Conservation (phyloP, 1,140 invertebrate genomes). For the Drosophila subobscura region DNA sequence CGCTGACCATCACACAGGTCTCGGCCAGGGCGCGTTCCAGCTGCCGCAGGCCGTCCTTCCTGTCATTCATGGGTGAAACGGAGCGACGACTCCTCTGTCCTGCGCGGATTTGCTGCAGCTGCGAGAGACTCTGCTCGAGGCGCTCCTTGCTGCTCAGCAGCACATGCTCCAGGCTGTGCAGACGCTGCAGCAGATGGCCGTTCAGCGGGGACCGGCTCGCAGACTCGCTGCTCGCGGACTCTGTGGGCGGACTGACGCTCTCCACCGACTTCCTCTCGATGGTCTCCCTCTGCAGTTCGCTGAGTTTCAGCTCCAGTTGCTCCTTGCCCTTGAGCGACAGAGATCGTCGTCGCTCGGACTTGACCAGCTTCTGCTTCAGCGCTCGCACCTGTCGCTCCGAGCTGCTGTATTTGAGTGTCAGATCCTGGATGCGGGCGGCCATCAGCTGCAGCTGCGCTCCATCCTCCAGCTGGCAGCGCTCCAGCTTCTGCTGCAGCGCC, state of each 20-base stretch:
- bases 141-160: slow-evolving; percentile 85
- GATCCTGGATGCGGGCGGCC: slow-evolving; percentile 92
- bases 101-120: slow-evolving; percentile 85
- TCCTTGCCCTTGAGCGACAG: slow-evolving; percentile 92
- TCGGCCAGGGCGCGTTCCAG: slow-evolving; percentile 86
- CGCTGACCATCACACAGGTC: slow-evolving; percentile 83
- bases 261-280: slow-evolving; percentile 85
- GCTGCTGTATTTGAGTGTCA: slow-evolving; percentile 90
- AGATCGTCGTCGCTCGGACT: slow-evolving; percentile 91
- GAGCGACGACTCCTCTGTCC: slow-evolving; percentile 85
- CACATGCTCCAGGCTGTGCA: slow-evolving; percentile 86
- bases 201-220: slow-evolving; percentile 48
- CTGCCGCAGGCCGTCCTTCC: slow-evolving; percentile 85
- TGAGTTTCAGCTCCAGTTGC: slow-evolving; percentile 91
- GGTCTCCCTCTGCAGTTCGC: slow-evolving; percentile 91
- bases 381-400: slow-evolving; percentile 93
- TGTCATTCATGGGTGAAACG: slow-evolving; percentile 86
- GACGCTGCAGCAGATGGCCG: slow-evolving; percentile 85
- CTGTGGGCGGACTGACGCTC: slow-evolving; percentile 29
- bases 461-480: slow-evolving; percentile 88
- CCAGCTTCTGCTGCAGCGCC: slow-evolving; percentile 89
- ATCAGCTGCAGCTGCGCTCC: slow-evolving; percentile 90
- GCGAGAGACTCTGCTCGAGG: slow-evolving; percentile 78
- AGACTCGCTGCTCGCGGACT: slow-evolving; percentile 53
- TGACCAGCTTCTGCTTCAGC: slow-evolving; percentile 91